These are phyloP conservation scores for Pelosia muscerda DNA, from an alignment of 2,888 invertebrate species.

Conservation along the genomic window DNA sequence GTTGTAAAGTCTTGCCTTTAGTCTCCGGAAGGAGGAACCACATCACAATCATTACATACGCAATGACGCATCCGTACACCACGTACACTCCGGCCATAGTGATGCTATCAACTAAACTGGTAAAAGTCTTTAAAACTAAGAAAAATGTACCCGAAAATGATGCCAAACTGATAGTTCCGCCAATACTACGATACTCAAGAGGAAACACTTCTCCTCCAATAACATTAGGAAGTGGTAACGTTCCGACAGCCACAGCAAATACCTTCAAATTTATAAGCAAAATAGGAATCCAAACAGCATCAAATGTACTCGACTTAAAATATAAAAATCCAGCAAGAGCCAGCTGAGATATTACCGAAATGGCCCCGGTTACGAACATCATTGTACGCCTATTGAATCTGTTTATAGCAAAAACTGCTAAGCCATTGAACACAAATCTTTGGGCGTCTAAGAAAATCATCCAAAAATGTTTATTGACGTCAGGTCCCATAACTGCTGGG, in stretches of 20 bases:
- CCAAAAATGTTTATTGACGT: slow-evolving; percentile 87
- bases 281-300: slow-evolving; percentile 75
- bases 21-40: slow-evolving; percentile 88
- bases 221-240: slow-evolving; percentile 89
- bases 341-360: slow-evolving; percentile 85
- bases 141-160: slow-evolving; percentile 87
- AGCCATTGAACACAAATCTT: slow-evolving; percentile 85
- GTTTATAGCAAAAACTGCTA: slow-evolving; percentile 87
- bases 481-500: slow-evolving; percentile 81
- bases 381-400: slow-evolving; percentile 86
- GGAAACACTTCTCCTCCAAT: slow-evolving; percentile 90
- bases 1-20: slow-evolving; percentile 87
- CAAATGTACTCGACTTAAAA: slow-evolving; percentile 55
- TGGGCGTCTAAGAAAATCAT: slow-evolving; percentile 88
- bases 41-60: slow-evolving; percentile 82
- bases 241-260: slow-evolving; percentile 85
- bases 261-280: slow-evolving; percentile 83
- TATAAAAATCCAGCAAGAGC: slow-evolving; percentile 78
- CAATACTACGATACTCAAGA: slow-evolving; percentile 85
- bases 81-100: slow-evolving; percentile 86
- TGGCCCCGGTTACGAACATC: slow-evolving; percentile 84
- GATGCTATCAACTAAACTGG: slow-evolving; percentile 76
- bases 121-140: slow-evolving; percentile 87
- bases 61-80: slow-evolving; percentile 83
- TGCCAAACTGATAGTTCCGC: slow-evolving; percentile 87